Conservation (phyloP, 2,888 invertebrate genomes). For the Heliconius charithonia region DNA sequence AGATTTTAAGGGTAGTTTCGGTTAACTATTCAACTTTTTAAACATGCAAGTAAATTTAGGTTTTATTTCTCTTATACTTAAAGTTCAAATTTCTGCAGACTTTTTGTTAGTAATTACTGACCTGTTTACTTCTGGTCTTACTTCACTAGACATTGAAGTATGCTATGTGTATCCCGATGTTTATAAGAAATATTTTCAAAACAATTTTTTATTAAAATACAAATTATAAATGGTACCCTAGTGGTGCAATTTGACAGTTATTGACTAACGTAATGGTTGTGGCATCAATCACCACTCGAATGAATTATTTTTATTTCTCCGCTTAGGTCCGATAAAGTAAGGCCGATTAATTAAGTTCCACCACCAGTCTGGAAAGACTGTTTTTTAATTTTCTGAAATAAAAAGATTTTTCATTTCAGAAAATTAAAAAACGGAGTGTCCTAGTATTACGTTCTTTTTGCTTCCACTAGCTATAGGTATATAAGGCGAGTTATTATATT, state of each 20-base stretch:
- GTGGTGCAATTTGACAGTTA: neutral
- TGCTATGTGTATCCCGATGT: neutral
- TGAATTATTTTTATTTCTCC: too few relatives aligned
- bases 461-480: too few relatives aligned
- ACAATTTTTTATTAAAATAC: neutral
- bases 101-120: conserved; percentile 20
- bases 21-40: neutral
- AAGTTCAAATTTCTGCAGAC: neutral
- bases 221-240: neutral
- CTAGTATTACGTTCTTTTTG: too few relatives aligned
- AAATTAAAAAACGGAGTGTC: too few relatives aligned
- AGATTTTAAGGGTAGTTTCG: conserved; percentile 11
- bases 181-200: conserved; percentile 17
- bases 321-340: too few relatives aligned
- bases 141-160: conserved; percentile 9
- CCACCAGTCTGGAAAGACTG: too few relatives aligned
- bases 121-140: conserved; percentile 6
- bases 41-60: neutral
- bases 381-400: too few relatives aligned
- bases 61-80: neutral
- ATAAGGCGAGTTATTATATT: too few relatives aligned
- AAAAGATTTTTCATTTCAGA: too few relatives aligned
- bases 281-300: neutral
- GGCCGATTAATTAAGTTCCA: too few relatives aligned
- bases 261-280: neutral